Evolutionary conservation across 2,797 vertebrate species (phyloP), one percentile per base, ranked within the genome.

Genomic region (Sphaeramia orbicularis): DNA sequence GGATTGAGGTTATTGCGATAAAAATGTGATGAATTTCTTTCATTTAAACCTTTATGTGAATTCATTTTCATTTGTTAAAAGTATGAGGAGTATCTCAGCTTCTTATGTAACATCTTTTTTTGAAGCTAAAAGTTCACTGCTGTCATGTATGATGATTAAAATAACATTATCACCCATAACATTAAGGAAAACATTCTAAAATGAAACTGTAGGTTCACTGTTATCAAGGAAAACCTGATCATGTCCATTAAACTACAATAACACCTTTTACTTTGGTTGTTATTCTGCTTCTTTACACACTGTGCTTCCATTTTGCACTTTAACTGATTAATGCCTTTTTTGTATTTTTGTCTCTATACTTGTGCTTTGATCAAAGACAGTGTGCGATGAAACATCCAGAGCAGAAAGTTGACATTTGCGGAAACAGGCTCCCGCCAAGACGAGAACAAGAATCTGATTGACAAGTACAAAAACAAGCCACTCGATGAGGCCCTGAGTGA

Each of bases 371-470:
- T 37, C 32, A 4, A 18, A 10, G 10, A 10, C 27, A 47, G 2
- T 55, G 9, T 35, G 32, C 55, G 36, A 30, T 52, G 41, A 74
- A 30, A 48, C 35, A 55, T 62, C 37, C 14, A 67, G 9, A 56
- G 70, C 69, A 66, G 44, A 42, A 42, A 42, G 55, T 49, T 65
- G 58, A 77, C 65, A 65, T 78, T 65, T 67, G 52, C 56, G 76
- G 42, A 71, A 66, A 76, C 50, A 47, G 24, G 44, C 66, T 71
- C 63, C 66, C 1, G 15, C 63, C 27, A 42, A 55, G 48, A 55
- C 24, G 38, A 60, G 70, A 74, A 71, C 57, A 76, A 74, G 76
- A 71, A 71, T 75, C 35, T 51, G 66, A 86, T 58, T 71, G 69
- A 81, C 57, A 65, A 61, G 48, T 57, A 56, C 10, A 60, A 74